Base-by-base conservation (phyloP, 2,888 invertebrate genomes). In the Bellardia pandia region DNA sequence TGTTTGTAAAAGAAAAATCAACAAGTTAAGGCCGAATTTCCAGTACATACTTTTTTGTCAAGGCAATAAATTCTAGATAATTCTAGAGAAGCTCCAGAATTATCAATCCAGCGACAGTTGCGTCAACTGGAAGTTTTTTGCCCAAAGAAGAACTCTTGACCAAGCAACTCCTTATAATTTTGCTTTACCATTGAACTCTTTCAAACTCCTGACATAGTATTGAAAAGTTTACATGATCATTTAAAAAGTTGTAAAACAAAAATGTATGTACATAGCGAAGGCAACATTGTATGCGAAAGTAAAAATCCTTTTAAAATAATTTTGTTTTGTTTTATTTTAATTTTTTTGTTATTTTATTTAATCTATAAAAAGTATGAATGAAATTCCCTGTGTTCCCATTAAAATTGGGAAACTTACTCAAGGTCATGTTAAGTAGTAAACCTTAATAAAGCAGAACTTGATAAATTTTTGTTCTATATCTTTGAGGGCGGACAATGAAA, bases 401-500 rank as follows among this genome's bases (percentile, higher is more conserved):
- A 51, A 69, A 53, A 79, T 53, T 40, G 14, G 42, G 58, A 62
- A 40, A 23, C 62, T 71, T 48, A 71, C 71, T 51, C 37, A 74
- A 81, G 81, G 81, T 74, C 66, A 81, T 62, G 14, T 40, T 56
- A n/a, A 30, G 58, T 66, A 58, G 23, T 48, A 66, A 66, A 66
- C 9, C 14, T 48, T 23, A 42, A 62, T 69, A 30, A 60, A 62
- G 23, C 23, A 23, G 69, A 79, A 60, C n/a, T 60, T 37, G 14
- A 2, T 60, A 37, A 7, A 14, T 51, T 23, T 60, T 48, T 68
- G 16, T 53, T 30, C 23, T 7, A 45, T 7, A 45, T 40, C n/a
- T 58, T 71, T 79, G 51, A 40, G 40, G 11, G 3, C 40, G 40
- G n/a, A 51, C 37, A n/a, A 7, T 23, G 30, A 51, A 79, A 62